phyloP scores from a whole-genome alignment of 2,113 vertebrate species.

The Python bivittatus region DNA sequence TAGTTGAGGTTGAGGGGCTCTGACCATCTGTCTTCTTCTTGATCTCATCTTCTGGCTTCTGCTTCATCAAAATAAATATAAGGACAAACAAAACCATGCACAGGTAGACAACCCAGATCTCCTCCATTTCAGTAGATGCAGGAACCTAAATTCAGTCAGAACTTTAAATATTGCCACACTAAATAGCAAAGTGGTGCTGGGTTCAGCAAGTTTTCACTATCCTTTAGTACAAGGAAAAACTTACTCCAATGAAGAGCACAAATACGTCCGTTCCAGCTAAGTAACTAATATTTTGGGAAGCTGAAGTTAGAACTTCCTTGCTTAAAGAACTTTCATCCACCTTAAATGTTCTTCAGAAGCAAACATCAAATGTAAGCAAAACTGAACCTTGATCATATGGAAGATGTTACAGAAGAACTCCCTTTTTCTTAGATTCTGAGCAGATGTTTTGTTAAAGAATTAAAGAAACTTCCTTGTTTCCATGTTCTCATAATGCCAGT shows the following conservation, averaged over 20 bases:
- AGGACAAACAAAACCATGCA: conserved; percentile 57
- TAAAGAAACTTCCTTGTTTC: background rate
- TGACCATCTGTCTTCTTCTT: conserved; percentile 34
- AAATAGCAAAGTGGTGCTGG: background rate
- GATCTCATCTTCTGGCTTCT: conserved; percentile 42
- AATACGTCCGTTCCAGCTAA: background rate
- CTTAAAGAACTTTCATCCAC: background rate
- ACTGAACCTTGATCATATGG: background rate
- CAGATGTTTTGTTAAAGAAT: background rate
- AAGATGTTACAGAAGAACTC: background rate
- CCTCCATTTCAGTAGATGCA: conserved; percentile 49
- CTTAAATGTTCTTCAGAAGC: background rate
- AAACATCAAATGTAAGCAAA: background rate
- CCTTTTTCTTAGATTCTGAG: background rate
- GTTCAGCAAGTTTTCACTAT: background rate
- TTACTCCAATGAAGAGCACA: background rate
- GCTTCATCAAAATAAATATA: conserved; percentile 52
- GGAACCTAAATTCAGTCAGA: background rate
- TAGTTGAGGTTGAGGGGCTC: background rate
- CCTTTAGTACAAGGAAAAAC: background rate
- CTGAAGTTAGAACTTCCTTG: background rate
- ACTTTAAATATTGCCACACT: background rate
- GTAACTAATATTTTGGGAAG: background rate
- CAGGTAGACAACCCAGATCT: conserved; percentile 64
- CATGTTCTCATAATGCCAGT: background rate